phyloP scores from a whole-genome alignment of 2,113 vertebrate species.

The Strix uralensis region DNA sequence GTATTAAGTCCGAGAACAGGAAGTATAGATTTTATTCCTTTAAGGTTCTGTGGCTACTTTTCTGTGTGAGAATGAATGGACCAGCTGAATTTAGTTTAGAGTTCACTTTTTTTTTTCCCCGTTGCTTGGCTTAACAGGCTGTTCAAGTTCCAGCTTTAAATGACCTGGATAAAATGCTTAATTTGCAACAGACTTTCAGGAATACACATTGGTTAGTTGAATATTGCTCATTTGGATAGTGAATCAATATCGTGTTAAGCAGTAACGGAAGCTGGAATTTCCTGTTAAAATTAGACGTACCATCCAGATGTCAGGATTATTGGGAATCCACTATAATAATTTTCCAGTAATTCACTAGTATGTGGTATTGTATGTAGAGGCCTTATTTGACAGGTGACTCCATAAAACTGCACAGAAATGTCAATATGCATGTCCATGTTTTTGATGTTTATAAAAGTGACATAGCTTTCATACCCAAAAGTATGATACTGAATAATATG shows the following conservation, averaged over 20 bases:
- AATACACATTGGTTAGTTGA: slow-evolving; percentile 29
- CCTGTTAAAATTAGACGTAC: slow-evolving; percentile 3
- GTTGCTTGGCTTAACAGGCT: slow-evolving; percentile 52
- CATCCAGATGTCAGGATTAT: slow-evolving; percentile 36
- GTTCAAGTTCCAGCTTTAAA: slow-evolving; percentile 60
- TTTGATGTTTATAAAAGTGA: slow-evolving; percentile 63
- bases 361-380: slow-evolving; percentile 62
- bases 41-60: slow-evolving; percentile 61
- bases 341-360: slow-evolving; percentile 54
- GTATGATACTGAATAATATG: slow-evolving; percentile 34
- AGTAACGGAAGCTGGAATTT: slow-evolving; percentile 39
- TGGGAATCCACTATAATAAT: slow-evolving; percentile 24
- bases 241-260: slow-evolving; percentile 18
- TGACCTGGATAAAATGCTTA: slow-evolving; percentile 28
- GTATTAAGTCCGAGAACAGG: slow-evolving; percentile 46
- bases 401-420: slow-evolving; percentile 61
- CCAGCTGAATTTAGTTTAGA: slow-evolving; percentile 48
- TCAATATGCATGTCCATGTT: slow-evolving; percentile 65
- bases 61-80: slow-evolving; percentile 63
- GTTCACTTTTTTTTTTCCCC: slow-evolving; percentile 16
- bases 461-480: slow-evolving; percentile 56
- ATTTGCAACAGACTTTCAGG: slow-evolving; percentile 41
- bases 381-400: slow-evolving; percentile 64
- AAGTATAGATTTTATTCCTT: slow-evolving; percentile 59
- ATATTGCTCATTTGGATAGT: slow-evolving; percentile 12